Base-by-base conservation (phyloP, 2,888 invertebrate genomes). In the Caenorhabditis sulstoni region DNA sequence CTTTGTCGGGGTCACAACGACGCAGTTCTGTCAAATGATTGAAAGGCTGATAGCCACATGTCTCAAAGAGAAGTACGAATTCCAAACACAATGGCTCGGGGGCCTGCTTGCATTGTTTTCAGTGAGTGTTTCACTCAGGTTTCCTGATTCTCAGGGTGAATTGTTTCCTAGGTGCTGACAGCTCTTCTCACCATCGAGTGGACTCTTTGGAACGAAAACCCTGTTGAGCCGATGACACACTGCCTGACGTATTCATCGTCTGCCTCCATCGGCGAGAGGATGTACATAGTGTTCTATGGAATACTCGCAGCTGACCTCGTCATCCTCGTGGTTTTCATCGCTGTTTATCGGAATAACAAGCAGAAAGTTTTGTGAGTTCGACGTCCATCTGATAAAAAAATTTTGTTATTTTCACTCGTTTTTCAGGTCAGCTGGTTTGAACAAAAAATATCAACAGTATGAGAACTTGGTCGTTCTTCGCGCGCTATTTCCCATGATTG, bases 171-270 rank as follows among this genome's bases (percentile, higher is more conserved):
- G 79, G 22, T 79, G 5, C 49, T 79, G 7, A 57, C 52, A 3
- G 67, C 79, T 1, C 53, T 74, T 41, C 58, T 79, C 8, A 59
- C 59, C 1, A 68, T 79, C 1, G 79, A 79, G 59, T 73, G 73
- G 73, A 65, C 68, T 16, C 37, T 74, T 3, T 74, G 74, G 73
- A 68, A 68, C 16, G 79, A 79, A 16, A 55, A 79, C 47, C 68
- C 67, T 22, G 29, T 35, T 8, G 79, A 79, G 35, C 44, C 59
- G 29, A 74, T 79, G 67, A 79, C 79, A 18, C 73, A 74, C 11
- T 79, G 79, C 18, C 47, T 74, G 39, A 45, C 74, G 0, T 79
- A 79, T 59, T 79, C 79, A 35, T 35, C 79, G 65, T 79, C 79
- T 11, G 58, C 20, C 7, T 65, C 73, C 9, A 74, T 79, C 55